Evolutionary conservation across 2,113 vertebrate genomes (phyloP).

Genomic region (Lipophrys pholis): DNA sequence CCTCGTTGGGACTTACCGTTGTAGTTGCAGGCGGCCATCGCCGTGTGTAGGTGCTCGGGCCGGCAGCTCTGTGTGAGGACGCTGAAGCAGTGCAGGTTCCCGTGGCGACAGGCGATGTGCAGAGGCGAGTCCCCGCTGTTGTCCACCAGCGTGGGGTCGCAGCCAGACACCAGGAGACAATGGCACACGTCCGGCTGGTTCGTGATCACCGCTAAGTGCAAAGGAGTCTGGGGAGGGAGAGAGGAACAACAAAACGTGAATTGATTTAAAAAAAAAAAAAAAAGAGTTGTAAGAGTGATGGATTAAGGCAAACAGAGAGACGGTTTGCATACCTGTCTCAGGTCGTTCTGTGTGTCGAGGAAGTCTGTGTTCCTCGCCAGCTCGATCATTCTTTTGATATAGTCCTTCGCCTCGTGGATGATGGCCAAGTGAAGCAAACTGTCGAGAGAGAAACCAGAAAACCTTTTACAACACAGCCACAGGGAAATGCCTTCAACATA

Average conservation of each 20-base stretch:
- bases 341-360: conserved; percentile 92
- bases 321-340: conserved; percentile 89
- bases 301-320: not conserved
- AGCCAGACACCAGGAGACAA: conserved; percentile 88
- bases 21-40: conserved; percentile 91
- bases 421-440: conserved; percentile 95
- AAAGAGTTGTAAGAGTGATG: not conserved
- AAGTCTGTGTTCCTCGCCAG: conserved; percentile 86
- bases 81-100: conserved; percentile 89
- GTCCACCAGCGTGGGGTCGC: conserved; percentile 91
- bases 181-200: conserved; percentile 90
- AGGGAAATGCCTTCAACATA: too few relatives aligned
- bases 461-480: not conserved
- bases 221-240: conserved; percentile 85
- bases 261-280: too few relatives aligned
- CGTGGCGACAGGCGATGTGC: conserved; percentile 94
- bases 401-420: conserved; percentile 92
- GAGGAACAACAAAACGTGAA: not conserved
- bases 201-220: conserved; percentile 96
- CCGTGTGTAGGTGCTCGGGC: conserved; percentile 77
- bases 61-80: conserved; percentile 88
- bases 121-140: conserved; percentile 92
- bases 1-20: conserved; percentile 81
- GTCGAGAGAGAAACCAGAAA: conserved; percentile 1
- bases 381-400: conserved; percentile 87